These are phyloP conservation scores for Echinarachnius parma DNA, from an alignment of 53 echinoderm and acorn worm species.

Conservation along the genomic window DNA sequence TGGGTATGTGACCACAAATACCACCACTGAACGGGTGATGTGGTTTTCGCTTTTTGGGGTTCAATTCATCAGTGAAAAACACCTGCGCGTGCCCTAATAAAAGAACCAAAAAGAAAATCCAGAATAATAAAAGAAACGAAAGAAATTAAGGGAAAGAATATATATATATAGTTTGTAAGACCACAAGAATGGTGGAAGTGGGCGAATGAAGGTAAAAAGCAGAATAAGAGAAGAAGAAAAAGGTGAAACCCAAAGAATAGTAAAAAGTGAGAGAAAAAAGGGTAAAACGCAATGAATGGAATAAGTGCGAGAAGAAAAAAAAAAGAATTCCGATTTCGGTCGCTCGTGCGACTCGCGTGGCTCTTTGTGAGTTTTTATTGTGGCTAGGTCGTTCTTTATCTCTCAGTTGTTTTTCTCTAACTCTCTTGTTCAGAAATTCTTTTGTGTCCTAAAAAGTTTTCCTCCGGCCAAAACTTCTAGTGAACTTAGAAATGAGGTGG, in stretches of 20 bases:
- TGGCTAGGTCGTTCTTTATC: slow-evolving; percentile 21
- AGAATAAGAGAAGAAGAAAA: slow-evolving; percentile 20
- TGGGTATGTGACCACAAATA: too few relatives aligned
- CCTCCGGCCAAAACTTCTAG: slow-evolving; percentile 16
- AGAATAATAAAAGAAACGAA: slow-evolving; percentile 23
- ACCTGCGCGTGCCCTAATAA: slow-evolving; percentile 32
- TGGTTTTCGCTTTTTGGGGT: too few relatives aligned
- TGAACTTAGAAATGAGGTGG: neutral
- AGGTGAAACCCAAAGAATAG: neutral
- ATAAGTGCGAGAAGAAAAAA: neutral
- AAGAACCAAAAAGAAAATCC: slow-evolving; percentile 39
- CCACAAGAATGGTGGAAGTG: neutral
- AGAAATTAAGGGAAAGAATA: slow-evolving; percentile 14
- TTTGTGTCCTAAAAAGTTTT: slow-evolving; percentile 28
- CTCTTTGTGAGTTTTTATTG: slow-evolving; percentile 20
- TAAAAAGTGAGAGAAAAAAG: neutral
- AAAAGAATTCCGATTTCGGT: slow-evolving; percentile 15
- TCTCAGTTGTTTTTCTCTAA: neutral
- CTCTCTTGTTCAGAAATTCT: neutral
- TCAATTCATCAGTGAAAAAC: too few relatives aligned
- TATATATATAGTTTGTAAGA: too few relatives aligned
- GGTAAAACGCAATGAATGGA: too few relatives aligned
- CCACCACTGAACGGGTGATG: too few relatives aligned
- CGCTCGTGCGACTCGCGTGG: slow-evolving; percentile 43
- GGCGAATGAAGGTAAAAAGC: too few relatives aligned